These are phyloP conservation scores for Morphnarchus princeps DNA, from an alignment of 2,113 vertebrate genomes.

Conservation along the genomic window DNA sequence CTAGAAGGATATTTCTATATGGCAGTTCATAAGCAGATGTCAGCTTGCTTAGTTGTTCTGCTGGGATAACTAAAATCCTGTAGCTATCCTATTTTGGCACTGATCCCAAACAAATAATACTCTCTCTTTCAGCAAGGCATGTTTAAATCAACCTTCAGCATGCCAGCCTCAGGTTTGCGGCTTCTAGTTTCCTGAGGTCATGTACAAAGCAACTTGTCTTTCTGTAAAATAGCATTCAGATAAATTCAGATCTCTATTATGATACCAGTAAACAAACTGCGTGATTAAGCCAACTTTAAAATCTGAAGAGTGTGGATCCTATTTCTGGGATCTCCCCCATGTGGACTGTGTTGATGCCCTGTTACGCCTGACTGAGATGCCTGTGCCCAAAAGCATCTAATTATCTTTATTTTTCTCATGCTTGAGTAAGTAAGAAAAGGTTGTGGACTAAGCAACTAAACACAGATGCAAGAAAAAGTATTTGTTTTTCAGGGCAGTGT, in stretches of 20 bases:
- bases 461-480: background rate
- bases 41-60: background rate
- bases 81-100: background rate
- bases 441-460: background rate
- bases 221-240: background rate
- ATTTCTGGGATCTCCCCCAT: background rate
- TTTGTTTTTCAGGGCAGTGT: background rate
- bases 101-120: background rate
- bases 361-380: background rate
- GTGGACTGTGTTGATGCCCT: background rate
- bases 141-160: background rate
- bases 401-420: background rate
- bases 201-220: background rate
- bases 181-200: background rate
- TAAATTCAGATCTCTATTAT: background rate
- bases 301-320: background rate
- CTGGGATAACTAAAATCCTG: background rate
- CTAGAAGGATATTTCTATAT: background rate
- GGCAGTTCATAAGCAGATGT: background rate
- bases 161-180: background rate
- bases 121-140: background rate
- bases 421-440: background rate
- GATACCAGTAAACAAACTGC: background rate
- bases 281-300: background rate
- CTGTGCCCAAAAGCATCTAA: background rate